Evolutionary conservation across 2,888 invertebrate genomes (phyloP), one percentile per base, ranked within the genome.

Genomic region (Drosophila lutescens): DNA sequence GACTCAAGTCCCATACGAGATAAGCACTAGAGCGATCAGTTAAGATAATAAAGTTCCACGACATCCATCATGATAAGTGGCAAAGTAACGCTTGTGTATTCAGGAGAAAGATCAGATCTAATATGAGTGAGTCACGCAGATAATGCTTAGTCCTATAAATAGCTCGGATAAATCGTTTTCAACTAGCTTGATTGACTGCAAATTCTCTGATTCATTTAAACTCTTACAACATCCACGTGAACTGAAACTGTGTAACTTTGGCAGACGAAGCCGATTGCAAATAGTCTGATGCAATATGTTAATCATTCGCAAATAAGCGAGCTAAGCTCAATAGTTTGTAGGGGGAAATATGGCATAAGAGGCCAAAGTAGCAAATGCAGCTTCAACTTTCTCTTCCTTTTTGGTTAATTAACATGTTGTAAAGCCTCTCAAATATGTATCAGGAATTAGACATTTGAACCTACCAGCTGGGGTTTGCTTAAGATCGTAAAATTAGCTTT

Each of bases 221-320:
- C 4, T 13, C 65, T 46, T 62, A 47, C 44, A 53, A 46, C 40
- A 61, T 60, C 57, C 26, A 47, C 36, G 32, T 23, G 58, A 58
- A 26, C 46, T 40, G 57, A 6, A 41, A 61, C 44, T 38, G 43
- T 50, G 60, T 51, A 38, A 61, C 51, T 46, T 15, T 30, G 53
- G 53, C 53, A 53, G 63, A 20, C 63, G 47, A 47, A 32, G 38
- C 65, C 26, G 34, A 36, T 63, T 63, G 63, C 63, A 66, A 63
- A 66, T 15, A 41, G 40, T 63, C 66, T 66, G 66, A 66, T 66
- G 66, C 66, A 66, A 66, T 53, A 66, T 63, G 66, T 53, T 54
- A 66, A 66, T 63, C 66, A 46, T 34, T 47, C 53, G 40, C 65
- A 63, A 63, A 41, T 34, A 23, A 46, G 51, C 32, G 15, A 34